Evolutionary conservation across 2,797 vertebrate species (phyloP), one percentile per base, ranked within the genome.

Genomic region (Cichlasoma orientale): DNA sequence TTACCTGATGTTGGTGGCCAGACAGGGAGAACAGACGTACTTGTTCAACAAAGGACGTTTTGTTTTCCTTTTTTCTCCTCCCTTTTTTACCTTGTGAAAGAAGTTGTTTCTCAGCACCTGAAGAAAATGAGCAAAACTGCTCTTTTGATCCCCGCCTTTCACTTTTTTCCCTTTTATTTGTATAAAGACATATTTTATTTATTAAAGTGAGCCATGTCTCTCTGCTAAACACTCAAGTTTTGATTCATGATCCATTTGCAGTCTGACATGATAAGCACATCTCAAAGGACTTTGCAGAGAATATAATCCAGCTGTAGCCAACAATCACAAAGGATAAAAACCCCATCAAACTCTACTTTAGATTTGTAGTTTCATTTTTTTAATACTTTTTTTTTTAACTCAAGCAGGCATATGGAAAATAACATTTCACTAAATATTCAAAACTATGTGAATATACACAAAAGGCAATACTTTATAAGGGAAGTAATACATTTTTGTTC

Each of bases 341-440:
- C 8, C 2, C 5, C 31, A 41, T 19, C 61, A 27, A 66, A 66
- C 38, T 29, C 11, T 47, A 23, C 52, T 54, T 50, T 50, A 29
- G 23, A 50, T 68, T 68, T 68, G 41, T n/a, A 68, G 10, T 68
- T 2, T 68, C 10, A 50, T n/a, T 68, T 50, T 66, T 66, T 44
- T 25, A 23, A 25, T 63, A 18, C 36, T 33, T 53, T 70, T 75
- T 33, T 36, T 38, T 55, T 56, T 25, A 12, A 74, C 72, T 78
- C 53, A 56, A 81, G 69, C 71, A 81, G 52, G 54, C 59, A 31
- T n/a, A 68, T 54, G 58, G 70, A 84, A 84, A 84, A 86, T 88
- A 68, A 91, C 27, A 80, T 21, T 2, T 80, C 73, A 16, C 16
- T 50, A 50, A 68, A 47, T 68, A 50, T 50, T 72, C 44, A 72